Percentiles rank a stretch among this genome's conserved stretches.
Conservation (phyloP, 2,888 invertebrate genomes). For the Lochmaea crataegi region DNA sequence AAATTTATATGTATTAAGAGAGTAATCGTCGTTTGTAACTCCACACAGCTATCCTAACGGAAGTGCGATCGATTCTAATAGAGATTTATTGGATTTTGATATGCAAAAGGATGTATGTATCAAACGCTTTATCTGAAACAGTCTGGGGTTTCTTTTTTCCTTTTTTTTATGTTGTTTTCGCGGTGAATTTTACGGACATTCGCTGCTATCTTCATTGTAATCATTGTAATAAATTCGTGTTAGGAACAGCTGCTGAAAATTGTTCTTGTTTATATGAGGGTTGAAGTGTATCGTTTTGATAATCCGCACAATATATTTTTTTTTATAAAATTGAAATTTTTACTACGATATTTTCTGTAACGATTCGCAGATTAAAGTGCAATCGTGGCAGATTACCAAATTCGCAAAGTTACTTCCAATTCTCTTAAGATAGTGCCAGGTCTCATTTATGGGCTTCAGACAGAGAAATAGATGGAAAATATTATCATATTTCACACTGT, state of each 20-base stretch:
- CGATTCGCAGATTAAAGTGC: too few relatives aligned
- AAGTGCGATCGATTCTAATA: slow-evolving; percentile 30
- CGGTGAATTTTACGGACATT: slow-evolving; percentile 15
- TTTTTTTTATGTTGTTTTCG: slow-evolving; percentile 19
- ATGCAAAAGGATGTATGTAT: slow-evolving; percentile 30
- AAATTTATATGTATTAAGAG: slow-evolving; percentile 32
- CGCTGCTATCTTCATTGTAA: slow-evolving; percentile 4
- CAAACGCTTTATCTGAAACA: slow-evolving; percentile 24
- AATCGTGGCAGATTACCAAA: too few relatives aligned
- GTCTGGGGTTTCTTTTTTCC: neutral
- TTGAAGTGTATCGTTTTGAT: neutral
- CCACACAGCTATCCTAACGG: slow-evolving; percentile 30
- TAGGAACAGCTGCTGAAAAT: neutral
- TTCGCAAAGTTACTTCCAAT: too few relatives aligned
- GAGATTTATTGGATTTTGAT: slow-evolving; percentile 34
- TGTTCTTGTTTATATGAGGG: neutral
- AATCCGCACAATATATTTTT: too few relatives aligned
- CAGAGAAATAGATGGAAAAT: too few relatives aligned
- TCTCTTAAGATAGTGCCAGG: too few relatives aligned
- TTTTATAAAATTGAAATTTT: too few relatives aligned
- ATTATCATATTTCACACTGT: too few relatives aligned
- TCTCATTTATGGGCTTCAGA: too few relatives aligned
- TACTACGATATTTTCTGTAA: too few relatives aligned
- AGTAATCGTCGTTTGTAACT: slow-evolving; percentile 31
- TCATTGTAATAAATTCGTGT: slow-evolving; percentile 4